A percentile compares a stretch with the other conserved stretches of the same genome.
These are phyloP conservation scores for Artibeus lituratus DNA, from an alignment of 2,797 vertebrate genomes.

Conservation along the genomic window DNA sequence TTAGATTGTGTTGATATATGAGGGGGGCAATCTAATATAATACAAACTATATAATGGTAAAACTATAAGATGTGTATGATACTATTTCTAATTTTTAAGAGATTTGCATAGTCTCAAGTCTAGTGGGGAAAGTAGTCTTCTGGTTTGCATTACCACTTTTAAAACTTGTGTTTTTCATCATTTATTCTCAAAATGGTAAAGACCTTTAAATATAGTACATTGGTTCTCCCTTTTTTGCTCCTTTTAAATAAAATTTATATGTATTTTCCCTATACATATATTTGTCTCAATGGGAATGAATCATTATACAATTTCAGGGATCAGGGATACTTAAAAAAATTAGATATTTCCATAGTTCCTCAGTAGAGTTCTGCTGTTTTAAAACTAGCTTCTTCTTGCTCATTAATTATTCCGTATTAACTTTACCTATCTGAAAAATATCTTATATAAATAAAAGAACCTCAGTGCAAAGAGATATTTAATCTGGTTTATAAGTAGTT, in stretches of 20 bases:
- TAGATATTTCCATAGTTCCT: neutral
- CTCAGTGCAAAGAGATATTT: neutral
- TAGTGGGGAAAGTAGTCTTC: neutral
- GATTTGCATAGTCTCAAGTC: neutral
- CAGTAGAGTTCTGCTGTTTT: conserved; percentile 19
- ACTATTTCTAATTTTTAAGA: neutral
- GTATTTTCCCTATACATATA: neutral
- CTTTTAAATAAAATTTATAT: neutral
- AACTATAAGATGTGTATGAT: neutral
- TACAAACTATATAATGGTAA: neutral
- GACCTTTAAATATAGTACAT: neutral
- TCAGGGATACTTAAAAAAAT: neutral
- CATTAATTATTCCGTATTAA: neutral
- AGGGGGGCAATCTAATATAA: neutral
- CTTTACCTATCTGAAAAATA: neutral
- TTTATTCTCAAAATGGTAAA: conserved; percentile 15
- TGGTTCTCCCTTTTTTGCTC: neutral
- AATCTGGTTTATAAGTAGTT: conserved; percentile 7
- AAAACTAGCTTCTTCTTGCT: neutral
- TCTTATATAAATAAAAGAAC: neutral
- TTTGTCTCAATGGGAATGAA: conserved; percentile 17
- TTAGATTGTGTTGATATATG: neutral
- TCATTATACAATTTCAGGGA: neutral
- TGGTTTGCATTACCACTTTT: neutral
- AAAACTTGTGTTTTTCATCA: neutral